These are phyloP conservation scores for Drosophila miranda DNA, from an alignment of 1,140 invertebrate genomes.

Conservation along the genomic window DNA sequence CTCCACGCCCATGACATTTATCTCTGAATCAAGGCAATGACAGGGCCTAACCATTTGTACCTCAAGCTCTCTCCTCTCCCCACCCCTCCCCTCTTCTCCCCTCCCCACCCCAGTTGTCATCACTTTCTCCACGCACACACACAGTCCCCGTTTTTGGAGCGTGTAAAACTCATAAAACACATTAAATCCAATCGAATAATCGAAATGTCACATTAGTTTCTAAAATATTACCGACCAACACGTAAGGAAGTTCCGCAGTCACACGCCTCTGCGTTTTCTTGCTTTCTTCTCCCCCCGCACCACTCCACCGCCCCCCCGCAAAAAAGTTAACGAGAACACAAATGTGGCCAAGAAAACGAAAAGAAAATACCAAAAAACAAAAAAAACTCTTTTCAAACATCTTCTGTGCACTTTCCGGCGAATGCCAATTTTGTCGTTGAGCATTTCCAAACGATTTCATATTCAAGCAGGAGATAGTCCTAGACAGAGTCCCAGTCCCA, in stretches of 20 bases:
- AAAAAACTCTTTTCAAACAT: conserved; percentile 65
- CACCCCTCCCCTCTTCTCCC: not conserved
- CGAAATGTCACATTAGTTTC: conserved; percentile 82
- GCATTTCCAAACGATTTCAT: conserved; percentile 72
- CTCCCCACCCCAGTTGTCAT: conserved; percentile 45
- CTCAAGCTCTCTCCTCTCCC: conserved; percentile 7
- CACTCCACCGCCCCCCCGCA: not conserved
- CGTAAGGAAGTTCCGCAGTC: conserved; percentile 55
- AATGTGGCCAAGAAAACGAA: conserved; percentile 53
- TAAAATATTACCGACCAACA: conserved; percentile 77
- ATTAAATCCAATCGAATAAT: conserved; percentile 82
- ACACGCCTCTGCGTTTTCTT: not conserved
- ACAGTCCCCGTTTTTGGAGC: conserved; percentile 32
- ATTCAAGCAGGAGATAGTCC: conserved; percentile 62
- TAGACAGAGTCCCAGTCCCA: not conserved
- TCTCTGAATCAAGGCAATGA: conserved; percentile 44
- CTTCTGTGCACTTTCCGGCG: conserved; percentile 59
- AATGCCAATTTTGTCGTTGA: conserved; percentile 44
- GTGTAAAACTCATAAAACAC: conserved; percentile 82
- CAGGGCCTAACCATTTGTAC: conserved; percentile 40
- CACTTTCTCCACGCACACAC: conserved; percentile 31
- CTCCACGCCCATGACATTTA: conserved; percentile 55
- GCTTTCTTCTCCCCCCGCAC: no score
- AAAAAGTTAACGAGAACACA: conserved; percentile 59
- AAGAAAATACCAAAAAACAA: not conserved